Evolutionary conservation across 2,113 vertebrate species (phyloP).

Genomic region (Oceanodroma tethys): DNA sequence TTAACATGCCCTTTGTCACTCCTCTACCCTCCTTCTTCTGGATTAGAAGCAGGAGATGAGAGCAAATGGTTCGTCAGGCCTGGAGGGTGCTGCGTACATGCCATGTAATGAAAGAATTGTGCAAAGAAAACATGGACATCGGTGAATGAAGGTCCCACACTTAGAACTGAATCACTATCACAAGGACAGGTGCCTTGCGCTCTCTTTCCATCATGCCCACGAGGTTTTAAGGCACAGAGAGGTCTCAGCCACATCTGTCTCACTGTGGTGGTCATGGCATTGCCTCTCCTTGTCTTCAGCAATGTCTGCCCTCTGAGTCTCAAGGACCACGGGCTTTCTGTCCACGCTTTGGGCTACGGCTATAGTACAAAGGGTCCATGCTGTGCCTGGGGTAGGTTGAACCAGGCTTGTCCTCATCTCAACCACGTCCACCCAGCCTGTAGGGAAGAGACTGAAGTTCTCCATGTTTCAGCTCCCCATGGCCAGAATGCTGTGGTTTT

Average conservation of each 20-base stretch:
- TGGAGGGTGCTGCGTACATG: neutral
- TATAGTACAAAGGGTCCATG: neutral
- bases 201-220: neutral
- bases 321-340: neutral
- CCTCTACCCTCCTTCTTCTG: neutral
- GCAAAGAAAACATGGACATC: neutral
- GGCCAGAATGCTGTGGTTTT: neutral
- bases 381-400: neutral
- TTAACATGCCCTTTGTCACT: neutral
- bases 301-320: neutral
- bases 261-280: neutral
- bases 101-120: neutral
- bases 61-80: neutral
- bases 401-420: neutral
- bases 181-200: neutral
- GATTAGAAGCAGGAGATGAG: neutral
- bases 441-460: neutral
- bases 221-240: too few relatives aligned
- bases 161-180: neutral
- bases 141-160: neutral
- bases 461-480: neutral
- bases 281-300: neutral
- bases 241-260: neutral
- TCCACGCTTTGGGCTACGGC: neutral
- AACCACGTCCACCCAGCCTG: fast-evolving